A percentile compares a stretch with the other conserved stretches of the same genome.
phyloP scores from a whole-genome alignment of 2,888 invertebrate genomes.

The Lampropteryx suffumata region DNA sequence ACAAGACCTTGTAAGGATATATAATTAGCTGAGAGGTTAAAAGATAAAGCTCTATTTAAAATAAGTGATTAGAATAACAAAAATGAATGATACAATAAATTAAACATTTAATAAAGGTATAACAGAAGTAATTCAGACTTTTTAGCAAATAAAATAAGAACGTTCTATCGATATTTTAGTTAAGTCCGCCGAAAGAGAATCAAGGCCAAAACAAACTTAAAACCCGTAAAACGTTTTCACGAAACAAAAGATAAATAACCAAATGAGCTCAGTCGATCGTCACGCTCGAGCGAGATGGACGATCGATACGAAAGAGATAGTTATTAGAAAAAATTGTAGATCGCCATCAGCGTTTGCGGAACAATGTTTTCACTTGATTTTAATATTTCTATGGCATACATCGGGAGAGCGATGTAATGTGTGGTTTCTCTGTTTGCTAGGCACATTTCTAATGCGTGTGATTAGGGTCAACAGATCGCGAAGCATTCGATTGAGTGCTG shows the following conservation, averaged over 20 bases:
- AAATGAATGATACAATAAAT: no score
- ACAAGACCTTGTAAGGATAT: no score
- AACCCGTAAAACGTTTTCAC: slow-evolving; percentile 45
- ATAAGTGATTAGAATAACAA: no score
- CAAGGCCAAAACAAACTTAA: slow-evolving; percentile 39
- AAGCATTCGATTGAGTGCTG: slow-evolving; percentile 30
- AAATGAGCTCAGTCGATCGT: slow-evolving; percentile 42
- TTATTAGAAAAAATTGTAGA: slow-evolving; percentile 34
- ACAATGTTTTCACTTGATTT: slow-evolving; percentile 52
- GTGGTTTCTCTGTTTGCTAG: slow-evolving; percentile 53
- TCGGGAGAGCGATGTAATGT: slow-evolving; percentile 41
- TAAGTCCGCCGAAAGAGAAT: no score
- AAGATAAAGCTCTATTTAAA: no score
- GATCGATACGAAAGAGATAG: slow-evolving; percentile 35
- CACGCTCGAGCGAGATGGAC: slow-evolving; percentile 34
- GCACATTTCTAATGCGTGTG: slow-evolving; percentile 59
- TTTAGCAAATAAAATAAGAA: no score
- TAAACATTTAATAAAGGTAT: no score
- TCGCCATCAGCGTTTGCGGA: slow-evolving; percentile 35
- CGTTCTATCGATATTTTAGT: no score
- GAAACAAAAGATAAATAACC: slow-evolving; percentile 49
- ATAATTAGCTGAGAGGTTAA: no score
- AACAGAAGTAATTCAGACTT: no score
- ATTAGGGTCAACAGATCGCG: slow-evolving; percentile 57
- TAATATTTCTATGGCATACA: slow-evolving; percentile 45